phyloP scores from a whole-genome alignment of 2,888 invertebrate species.

The Mechanitis messenoides region DNA sequence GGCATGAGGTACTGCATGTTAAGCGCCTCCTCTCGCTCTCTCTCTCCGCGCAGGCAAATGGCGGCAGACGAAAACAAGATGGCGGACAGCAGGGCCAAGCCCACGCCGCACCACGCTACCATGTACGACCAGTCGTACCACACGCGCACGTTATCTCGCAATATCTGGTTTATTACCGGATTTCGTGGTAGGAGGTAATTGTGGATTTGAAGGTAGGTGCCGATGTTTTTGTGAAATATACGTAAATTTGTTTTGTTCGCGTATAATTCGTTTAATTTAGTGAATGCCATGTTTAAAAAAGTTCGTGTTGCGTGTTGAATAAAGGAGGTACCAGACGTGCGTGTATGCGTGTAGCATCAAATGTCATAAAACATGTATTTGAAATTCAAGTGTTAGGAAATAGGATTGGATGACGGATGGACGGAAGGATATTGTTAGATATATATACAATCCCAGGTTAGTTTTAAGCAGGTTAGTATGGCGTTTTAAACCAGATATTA shows the following conservation, averaged over 20 bases:
- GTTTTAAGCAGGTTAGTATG: constrained; percentile 67
- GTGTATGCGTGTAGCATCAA: neutral
- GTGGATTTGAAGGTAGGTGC: neutral
- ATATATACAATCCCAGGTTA: constrained; percentile 31
- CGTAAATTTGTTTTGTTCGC: neutral
- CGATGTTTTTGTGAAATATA: neutral
- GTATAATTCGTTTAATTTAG: no score
- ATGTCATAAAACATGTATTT: neutral
- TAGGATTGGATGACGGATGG: neutral
- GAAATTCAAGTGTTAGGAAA: neutral
- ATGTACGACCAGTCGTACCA: constrained; percentile 98
- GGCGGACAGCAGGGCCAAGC: constrained; percentile 92
- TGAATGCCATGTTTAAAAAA: no score
- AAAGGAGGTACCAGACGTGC: neutral
- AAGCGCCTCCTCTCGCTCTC: constrained; percentile 95
- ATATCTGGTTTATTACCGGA: constrained; percentile 79
- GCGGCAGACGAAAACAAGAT: constrained; percentile 95
- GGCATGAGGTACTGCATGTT: constrained; percentile 99
- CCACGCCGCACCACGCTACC: constrained; percentile 97
- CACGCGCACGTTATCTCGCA: constrained; percentile 89
- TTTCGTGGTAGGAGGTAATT: constrained; percentile 4
- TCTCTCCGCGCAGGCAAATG: constrained; percentile 94
- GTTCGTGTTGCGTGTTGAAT: no score
- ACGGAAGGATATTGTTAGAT: constrained; percentile 17
- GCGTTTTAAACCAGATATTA: constrained; percentile 74